Evolutionary conservation across 2,797 vertebrate genomes (phyloP), one percentile per base, ranked within the genome.

Genomic region (Catostomus latipinnis): DNA sequence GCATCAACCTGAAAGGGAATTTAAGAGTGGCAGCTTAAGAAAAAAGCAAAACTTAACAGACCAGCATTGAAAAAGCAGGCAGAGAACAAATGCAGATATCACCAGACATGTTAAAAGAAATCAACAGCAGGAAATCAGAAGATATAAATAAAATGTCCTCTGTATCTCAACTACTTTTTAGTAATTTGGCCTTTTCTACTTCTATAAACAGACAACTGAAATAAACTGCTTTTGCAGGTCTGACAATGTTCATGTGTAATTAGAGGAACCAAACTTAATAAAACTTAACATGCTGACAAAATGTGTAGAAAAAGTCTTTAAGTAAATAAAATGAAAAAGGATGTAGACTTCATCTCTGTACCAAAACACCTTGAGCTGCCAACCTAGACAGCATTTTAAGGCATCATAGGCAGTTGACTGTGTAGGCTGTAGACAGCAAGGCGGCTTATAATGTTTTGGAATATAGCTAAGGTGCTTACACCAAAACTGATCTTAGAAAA

Each of bases 1-100:
- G 97, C 96, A 98, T 99, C 97, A 98, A 99, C 98, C 98, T 99
- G 98, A 95, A 94, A 95, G 92, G 93, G 90, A 95, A 94, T 94
- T 95, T 93, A 93, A 95, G 92, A 95, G 91, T 93, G 87, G 94
- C 92, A 98, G 97, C 97, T 98, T 98, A 97, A 96, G 89, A 91
- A 90, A 91, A 80, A 82, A 86, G 81, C 86, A 88, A 88, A 92
- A 93, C 76, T 83, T 80, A 91, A 96, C 86, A 92, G 87, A 95
- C 93, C 94, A 97, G 95, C 92, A 96, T 93, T 93, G 90, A 95
- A 92, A 93, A 94, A 91, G 93, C 92, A 95, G 93, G 94, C 93
- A 95, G 89, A 96, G 94, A 94, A 95, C 94, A 95, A 86, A 92
- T 80, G 71, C 77, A 85, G 81, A 87, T 86, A 86, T 89, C 86